phyloP scores from a whole-genome alignment of 2,113 vertebrate genomes.

The Erythrocercus mccallii region DNA sequence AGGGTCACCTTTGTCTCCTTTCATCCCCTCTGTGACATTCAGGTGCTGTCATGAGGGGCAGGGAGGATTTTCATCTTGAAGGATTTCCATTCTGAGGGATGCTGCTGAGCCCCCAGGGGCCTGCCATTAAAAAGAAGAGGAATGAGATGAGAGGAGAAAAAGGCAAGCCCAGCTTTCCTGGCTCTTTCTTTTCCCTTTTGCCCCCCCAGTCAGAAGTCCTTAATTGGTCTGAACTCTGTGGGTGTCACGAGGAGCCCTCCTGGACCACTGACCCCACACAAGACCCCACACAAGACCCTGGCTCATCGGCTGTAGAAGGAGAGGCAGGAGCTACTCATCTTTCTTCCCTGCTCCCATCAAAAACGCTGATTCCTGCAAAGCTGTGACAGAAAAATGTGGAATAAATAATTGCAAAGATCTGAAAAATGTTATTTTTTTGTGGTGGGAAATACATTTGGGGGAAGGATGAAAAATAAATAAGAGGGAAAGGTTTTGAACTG shows the following conservation, averaged over 20 bases:
- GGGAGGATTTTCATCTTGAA: too few species aligned
- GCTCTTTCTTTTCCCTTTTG: neutral
- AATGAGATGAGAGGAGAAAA: neutral
- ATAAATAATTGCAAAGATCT: constrained; percentile 19
- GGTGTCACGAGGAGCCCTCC: neutral
- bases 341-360: neutral
- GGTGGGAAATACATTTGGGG: neutral
- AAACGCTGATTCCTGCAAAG: neutral
- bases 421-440: neutral
- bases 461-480: neutral
- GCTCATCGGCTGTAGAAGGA: accelerated
- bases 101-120: neutral
- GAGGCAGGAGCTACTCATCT: neutral
- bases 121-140: constrained; percentile 18
- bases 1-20: too few species aligned
- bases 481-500: constrained; percentile 8
- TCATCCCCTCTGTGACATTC: too few species aligned
- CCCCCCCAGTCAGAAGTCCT: neutral
- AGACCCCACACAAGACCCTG: neutral
- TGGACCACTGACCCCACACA: neutral
- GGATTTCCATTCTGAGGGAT: constrained; percentile 12
- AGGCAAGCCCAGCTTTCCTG: neutral
- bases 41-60: too few species aligned
- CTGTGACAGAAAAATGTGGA: constrained; percentile 22
- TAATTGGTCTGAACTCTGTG: constrained; percentile 39